Evolutionary conservation across 2,113 vertebrate genomes (phyloP), one percentile per base, ranked within the genome.

Genomic region (Marmota flaviventris): DNA sequence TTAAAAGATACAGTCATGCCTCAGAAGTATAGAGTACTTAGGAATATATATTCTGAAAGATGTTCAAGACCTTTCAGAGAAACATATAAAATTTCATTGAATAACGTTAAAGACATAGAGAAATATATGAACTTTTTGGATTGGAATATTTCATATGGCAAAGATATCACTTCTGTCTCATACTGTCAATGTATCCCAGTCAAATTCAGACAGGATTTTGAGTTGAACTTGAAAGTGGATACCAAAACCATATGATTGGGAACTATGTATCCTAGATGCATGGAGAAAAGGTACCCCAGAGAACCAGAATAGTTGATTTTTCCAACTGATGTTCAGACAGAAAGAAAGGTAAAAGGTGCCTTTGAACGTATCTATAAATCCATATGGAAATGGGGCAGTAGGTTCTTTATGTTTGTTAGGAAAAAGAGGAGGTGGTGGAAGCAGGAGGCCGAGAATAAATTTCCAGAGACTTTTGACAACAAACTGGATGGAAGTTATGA

Each of bases 401-500:
- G 9, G 51, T 4, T 95, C 8, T 78, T 70, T 65, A 87, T 78
- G 77, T 34, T n/a, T 73, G 70, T 92, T 20, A 29, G 13, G 24
- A 81, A 84, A 45, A 39, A 29, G 53, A 27, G n/a, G n/a, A 10
- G 8, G 17, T 53, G 4, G 14, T 29, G 29, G 10, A 72, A 69
- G 2, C 63, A 63, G n/a, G 56, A 91, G 34, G 10, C 70, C 85
- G 51, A 94, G 73, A 86, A 94, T 75, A 91, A 88, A 94, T 94
- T 91, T 79, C 39, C 37, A 94, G 63, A 96, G 65, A 73, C n/a
- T 96, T 93, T 67, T 76, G 77, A 93, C 65, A 94, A 61, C 20
- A 89, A 85, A 89, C 25, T 34, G 16, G 48, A 39, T 1, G 56
- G 34, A 89, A 84, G 27, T 67, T 85, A 83, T 53, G 87, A 96